Evolutionary conservation across 2,797 vertebrate species (phyloP), one percentile per base, ranked within the genome.

Genomic region (Pseudomugil tenellus): DNA sequence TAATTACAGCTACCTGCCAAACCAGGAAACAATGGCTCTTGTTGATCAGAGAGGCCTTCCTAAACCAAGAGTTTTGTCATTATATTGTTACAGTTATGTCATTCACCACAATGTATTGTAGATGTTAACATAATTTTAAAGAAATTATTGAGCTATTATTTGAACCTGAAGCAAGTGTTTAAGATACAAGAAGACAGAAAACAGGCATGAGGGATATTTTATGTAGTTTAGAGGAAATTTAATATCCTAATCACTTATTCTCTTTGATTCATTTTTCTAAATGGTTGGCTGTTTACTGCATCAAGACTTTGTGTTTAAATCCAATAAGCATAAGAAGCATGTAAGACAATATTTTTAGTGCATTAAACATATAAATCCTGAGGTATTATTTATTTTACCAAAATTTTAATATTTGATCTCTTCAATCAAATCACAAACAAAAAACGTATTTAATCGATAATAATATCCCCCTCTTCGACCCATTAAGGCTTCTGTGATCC

Each of bases 1-100:
- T 68, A 58, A 61, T 72, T 62, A 77, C 12, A 64, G 54, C 46
- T n/a, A 25, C 3, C 41, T 53, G 34, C 16, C 71, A 34, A 68
- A 71, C 48, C 61, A 54, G 35, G 53, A 61, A 59, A 72, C 21
- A 46, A 51, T 0, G 23, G 35, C 35, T n/a, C 19, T 4, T 21
- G n/a, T 21, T 21, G n/a, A 21, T 10, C 43, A 19, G 19, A 43
- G 5, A 19, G n/a, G 41, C 41, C 41, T 8, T 46, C 43, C 17
- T 21, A 10, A n/a, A 46, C 3, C n/a, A 21, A n/a, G n/a, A 46
- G 43, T 1, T 46, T 43, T n/a, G n/a, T 43, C 8, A 1, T n/a
- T 43, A 0, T 9, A 43, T n/a, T 19, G 17, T n/a, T 43, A 8
- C 7, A n/a, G 17, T n/a, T n/a, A 7, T n/a, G 7, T 43, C 10